These are phyloP conservation scores for Oncorhynchus masou DNA, from an alignment of 2,113 vertebrate species.

Conservation along the genomic window DNA sequence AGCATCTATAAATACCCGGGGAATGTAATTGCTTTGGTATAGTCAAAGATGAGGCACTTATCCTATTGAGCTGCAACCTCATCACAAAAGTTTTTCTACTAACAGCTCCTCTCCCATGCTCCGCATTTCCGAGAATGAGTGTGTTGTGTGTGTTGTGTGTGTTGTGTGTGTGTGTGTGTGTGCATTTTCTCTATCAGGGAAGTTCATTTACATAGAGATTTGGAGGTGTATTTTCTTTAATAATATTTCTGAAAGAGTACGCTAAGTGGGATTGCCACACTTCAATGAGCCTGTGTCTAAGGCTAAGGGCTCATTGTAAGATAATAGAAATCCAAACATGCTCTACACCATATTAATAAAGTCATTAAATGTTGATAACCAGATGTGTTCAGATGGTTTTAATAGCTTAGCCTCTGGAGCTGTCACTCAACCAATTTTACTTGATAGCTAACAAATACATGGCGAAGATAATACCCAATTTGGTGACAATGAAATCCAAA, in stretches of 20 bases:
- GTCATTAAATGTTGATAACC: conserved; percentile 64
- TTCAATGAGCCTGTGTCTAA: conserved; percentile 25
- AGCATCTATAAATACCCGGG: background rate
- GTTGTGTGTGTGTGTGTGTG: background rate
- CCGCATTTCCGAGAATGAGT: background rate
- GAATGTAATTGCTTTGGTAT: background rate
- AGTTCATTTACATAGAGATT: too few relatives aligned
- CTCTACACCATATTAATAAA: conserved; percentile 51
- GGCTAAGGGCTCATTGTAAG: conserved; percentile 33
- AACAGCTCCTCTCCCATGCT: background rate
- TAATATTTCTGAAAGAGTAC: conserved; percentile 1
- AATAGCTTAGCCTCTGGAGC: conserved; percentile 40
- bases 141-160: background rate
- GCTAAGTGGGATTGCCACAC: conserved; percentile 36
- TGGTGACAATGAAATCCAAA: too few relatives aligned
- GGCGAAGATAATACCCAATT: too few relatives aligned
- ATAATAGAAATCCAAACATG: conserved; percentile 47
- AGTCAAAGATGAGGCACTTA: background rate
- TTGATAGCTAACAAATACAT: too few relatives aligned
- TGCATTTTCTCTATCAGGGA: background rate
- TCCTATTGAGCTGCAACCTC: background rate
- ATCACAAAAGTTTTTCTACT: background rate
- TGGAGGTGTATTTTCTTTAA: too few relatives aligned
- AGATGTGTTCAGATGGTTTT: conserved; percentile 37
- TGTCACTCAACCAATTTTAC: background rate